Conservation (phyloP, 1,140 invertebrate species). For the Drosophila pectinifera region DNA sequence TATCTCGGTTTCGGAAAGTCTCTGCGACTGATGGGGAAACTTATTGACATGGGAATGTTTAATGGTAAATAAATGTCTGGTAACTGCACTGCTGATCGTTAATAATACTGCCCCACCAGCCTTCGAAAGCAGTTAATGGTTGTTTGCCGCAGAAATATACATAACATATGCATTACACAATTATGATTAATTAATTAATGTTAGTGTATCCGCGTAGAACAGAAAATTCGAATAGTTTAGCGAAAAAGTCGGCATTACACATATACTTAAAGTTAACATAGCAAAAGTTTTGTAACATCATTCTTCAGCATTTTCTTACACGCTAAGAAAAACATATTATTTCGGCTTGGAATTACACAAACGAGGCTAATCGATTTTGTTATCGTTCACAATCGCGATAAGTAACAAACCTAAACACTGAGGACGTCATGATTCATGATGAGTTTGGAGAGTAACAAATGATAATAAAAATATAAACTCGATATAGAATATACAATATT, state of each 20-base stretch:
- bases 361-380: slow-evolving; percentile 29
- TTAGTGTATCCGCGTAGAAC: slow-evolving; percentile 13
- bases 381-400: slow-evolving; percentile 16
- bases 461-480: slow-evolving; percentile 33
- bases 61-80: slow-evolving; percentile 10
- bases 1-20: neutral
- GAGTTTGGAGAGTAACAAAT: slow-evolving; percentile 19
- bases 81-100: slow-evolving; percentile 29
- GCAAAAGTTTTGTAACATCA: slow-evolving; percentile 47
- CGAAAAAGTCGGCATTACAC: slow-evolving; percentile 15
- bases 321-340: slow-evolving; percentile 21
- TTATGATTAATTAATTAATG: slow-evolving; percentile 18
- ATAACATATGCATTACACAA: slow-evolving; percentile 32
- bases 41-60: slow-evolving; percentile 37
- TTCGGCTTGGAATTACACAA: slow-evolving; percentile 35
- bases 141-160: slow-evolving; percentile 33
- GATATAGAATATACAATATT: slow-evolving; percentile 26
- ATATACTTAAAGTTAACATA: slow-evolving; percentile 45
- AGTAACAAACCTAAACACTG: slow-evolving; percentile 51
- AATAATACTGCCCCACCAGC: slow-evolving; percentile 38
- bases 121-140: slow-evolving; percentile 18
- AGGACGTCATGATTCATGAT: slow-evolving; percentile 21
- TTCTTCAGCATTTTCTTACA: slow-evolving; percentile 10
- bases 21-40: slow-evolving; percentile 7
- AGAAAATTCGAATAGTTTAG: slow-evolving; percentile 18